phyloP scores from a whole-genome alignment of 2,113 vertebrate genomes.

The Ctenodactylus gundi region DNA sequence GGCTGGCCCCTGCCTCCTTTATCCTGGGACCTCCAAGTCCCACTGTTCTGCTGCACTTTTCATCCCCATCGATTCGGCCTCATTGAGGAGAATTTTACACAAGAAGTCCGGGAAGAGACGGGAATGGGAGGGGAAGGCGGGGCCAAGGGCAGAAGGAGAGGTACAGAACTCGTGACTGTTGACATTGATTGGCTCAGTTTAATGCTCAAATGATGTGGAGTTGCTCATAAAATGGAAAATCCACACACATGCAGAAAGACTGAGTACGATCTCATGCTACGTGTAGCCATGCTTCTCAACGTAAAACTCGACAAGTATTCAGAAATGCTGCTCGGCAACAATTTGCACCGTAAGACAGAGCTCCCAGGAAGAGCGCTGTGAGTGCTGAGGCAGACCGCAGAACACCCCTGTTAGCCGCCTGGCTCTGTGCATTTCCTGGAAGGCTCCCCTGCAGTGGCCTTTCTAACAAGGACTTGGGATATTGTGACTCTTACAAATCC shows the following conservation, averaged over 20 bases:
- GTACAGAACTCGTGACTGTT: accelerated
- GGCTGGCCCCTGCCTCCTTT: too few species aligned
- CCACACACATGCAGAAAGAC: too few species aligned
- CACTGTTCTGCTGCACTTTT: accelerated
- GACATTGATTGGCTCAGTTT: too few species aligned
- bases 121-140: not conserved
- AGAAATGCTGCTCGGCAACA: not conserved
- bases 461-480: not conserved
- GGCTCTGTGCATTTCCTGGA: accelerated
- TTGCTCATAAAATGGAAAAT: not conserved
- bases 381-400: too few species aligned
- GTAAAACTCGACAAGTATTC: not conserved
- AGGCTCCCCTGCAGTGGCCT: accelerated
- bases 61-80: not conserved
- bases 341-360: too few species aligned
- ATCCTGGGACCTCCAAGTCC: too few species aligned
- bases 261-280: accelerated
- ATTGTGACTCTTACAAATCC: too few species aligned
- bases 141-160: not conserved
- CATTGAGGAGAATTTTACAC: not conserved
- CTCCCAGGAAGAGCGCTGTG: not conserved
- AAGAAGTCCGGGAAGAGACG: not conserved
- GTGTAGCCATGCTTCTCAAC: not conserved
- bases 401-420: too few species aligned
- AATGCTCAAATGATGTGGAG: not conserved